These are phyloP conservation scores for Homarus americanus DNA, from an alignment of 1,140 invertebrate genomes.

Conservation along the genomic window DNA sequence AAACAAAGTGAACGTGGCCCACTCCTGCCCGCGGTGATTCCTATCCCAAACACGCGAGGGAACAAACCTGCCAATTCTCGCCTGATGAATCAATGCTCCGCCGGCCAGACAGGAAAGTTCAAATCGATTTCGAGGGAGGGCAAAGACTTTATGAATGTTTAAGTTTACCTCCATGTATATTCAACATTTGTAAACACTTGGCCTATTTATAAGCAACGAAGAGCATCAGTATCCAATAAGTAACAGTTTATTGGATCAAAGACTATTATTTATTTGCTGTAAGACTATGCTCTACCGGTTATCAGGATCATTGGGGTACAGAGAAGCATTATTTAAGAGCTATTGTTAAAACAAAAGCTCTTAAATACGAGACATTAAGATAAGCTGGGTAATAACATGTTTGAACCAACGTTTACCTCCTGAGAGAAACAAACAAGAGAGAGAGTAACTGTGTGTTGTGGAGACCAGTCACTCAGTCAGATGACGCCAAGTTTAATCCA, in stretches of 20 bases:
- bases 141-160: background rate
- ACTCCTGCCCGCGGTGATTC: background rate
- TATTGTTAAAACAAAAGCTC: constrained; percentile 23
- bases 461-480: too few species aligned
- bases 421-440: too few species aligned
- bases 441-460: too few species aligned
- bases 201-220: too few species aligned
- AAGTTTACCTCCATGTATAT: too few species aligned
- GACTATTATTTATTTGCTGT: background rate
- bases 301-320: background rate
- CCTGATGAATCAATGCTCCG: background rate
- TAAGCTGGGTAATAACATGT: background rate
- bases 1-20: background rate
- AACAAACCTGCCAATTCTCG: background rate
- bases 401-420: too few species aligned
- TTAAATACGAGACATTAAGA: constrained; percentile 33
- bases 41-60: background rate
- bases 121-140: background rate
- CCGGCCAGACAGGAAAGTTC: background rate
- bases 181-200: too few species aligned
- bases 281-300: background rate
- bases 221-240: background rate
- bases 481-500: too few species aligned
- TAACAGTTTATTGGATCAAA: background rate
- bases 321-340: constrained; percentile 8